Evolutionary conservation across 2,888 invertebrate species (phyloP).

Genomic region (Leptopilina drosophilae): DNA sequence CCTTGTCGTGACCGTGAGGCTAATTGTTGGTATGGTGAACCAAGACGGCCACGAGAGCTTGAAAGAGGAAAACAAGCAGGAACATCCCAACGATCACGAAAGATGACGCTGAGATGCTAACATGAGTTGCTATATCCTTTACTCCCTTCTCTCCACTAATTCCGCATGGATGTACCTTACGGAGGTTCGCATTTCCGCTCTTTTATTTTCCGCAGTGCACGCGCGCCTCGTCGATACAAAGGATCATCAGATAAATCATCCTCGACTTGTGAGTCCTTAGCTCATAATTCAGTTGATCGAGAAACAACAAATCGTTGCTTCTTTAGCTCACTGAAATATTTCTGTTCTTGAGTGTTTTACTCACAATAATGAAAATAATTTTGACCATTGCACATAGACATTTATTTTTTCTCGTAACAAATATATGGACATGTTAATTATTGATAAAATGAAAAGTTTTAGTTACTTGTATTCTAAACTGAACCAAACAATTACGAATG

Average conservation of each 20-base stretch:
- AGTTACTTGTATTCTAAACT: too few relatives aligned
- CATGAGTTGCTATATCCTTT: neutral
- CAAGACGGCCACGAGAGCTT: conserved; percentile 58
- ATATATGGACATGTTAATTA: too few relatives aligned
- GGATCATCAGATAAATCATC: conserved; percentile 42
- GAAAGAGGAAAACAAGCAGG: conserved; percentile 54
- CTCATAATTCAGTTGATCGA: conserved; percentile 25
- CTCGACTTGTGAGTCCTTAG: conserved; percentile 34
- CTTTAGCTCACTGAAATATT: conserved; percentile 14
- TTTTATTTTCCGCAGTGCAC: conserved; percentile 33
- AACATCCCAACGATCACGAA: conserved; percentile 53
- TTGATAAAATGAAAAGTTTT: too few relatives aligned
- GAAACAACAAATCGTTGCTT: conserved; percentile 31
- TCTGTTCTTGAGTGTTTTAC: neutral
- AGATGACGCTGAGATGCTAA: conserved; percentile 41
- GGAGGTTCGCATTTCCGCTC: conserved; percentile 29
- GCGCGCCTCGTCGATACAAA: conserved; percentile 38
- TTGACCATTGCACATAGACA: too few relatives aligned
- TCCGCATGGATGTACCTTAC: conserved; percentile 17
- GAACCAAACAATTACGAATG: too few relatives aligned
- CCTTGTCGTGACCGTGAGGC: conserved; percentile 73
- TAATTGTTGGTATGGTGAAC: conserved; percentile 70
- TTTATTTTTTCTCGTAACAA: too few relatives aligned
- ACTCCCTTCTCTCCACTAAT: neutral
- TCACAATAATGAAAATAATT: too few relatives aligned